Evolutionary conservation across 2,797 vertebrate genomes (phyloP), one percentile per base, ranked within the genome.

Genomic region (Acomys russatus): DNA sequence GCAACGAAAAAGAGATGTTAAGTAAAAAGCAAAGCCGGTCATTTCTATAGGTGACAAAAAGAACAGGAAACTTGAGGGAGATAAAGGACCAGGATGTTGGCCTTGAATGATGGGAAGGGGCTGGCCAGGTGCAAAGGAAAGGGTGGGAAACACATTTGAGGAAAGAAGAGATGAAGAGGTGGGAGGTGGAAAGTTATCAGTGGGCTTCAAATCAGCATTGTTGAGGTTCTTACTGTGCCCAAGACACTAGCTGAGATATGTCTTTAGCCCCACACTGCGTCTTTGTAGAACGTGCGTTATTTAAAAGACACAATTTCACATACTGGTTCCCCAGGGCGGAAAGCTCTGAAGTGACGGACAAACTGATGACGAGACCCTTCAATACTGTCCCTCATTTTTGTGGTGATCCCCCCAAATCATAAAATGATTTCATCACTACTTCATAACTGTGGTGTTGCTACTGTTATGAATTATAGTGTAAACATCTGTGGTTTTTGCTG

Each of bases 1-100:
- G 70, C 25, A 73, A 35, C 10, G 23, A 94, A 74, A 64, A 82
- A 82, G 44, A 76, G 8, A 1, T 30, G 44, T 66, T 79, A 89
- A 76, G 30, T 73, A 15, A 86, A 9, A 22, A 61, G 59, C n/a
- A 93, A 89, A 94, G 61, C 49, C 7, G 54, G 18, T 54, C 6
- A 73, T 88, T 82, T 95, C 61, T 91, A 35, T 30, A 90, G 49
- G 23, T 78, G n/a, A 78, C 20, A 83, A 92, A 51, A 7, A 68
- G 88, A 35, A 9, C 8, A n/a, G 68, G 85, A 76, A 51, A 84
- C 71, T 66, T 17, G 18, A 94, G 44, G 20, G 9, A 25, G 7
- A 84, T 77, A 54, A 92, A 49, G 11, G 44, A n/a, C 49, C 73
- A 80, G 20, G 61, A 1, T 28, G 44, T 90, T 92, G 89, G 28